Base-by-base conservation (phyloP, 53 echinoderm and acorn worm genomes). In the Zoroaster sp. region DNA sequence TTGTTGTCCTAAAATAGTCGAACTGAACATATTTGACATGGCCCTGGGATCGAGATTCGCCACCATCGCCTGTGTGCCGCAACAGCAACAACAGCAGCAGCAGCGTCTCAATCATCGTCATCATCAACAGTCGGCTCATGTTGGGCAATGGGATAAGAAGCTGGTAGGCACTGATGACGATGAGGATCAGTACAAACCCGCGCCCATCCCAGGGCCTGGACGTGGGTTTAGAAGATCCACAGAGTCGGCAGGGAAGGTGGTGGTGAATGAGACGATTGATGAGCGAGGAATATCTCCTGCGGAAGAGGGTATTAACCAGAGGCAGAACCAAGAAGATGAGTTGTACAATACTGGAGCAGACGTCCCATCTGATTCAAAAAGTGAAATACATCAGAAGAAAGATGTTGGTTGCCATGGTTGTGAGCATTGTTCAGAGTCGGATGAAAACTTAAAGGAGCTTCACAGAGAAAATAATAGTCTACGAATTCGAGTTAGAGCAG, bases 401-500 rank as follows among this genome's bases (percentile, higher is more conserved):
- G n/a, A n/a, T n/a, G n/a, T n/a, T n/a, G n/a, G n/a, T n/a, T n/a
- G n/a, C n/a, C n/a, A 59, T 6, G 1, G 25, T 59, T 59, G 63
- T 28, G 8, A 59, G 25, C 63, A 28, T 25, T 59, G 63, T 11
- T 11, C 10, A 10, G 0, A 15, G 1, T n/a, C 35, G 0, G 44
- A 75, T 6, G 51, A 74, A 23, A 43, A 2, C 40, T 39, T 21
- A 13, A 38, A 55, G 11, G 89, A 89, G 40, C 80, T 89, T 4
- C 53, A 80, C 5, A 34, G 37, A 25, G 90, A 80, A 40, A 82
- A 82, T 80, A 11, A 17, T 4, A 80, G 81, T 38, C 40, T 80
- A 8, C 33, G 63, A 37, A 11, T 59, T n/a, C 34, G 81, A 14
- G 35, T 80, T 25, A 80, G 55, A 80, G 81, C 55, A 17, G 40